Base-by-base conservation (phyloP, 2,888 invertebrate genomes). In the Epistrophella euchroma region DNA sequence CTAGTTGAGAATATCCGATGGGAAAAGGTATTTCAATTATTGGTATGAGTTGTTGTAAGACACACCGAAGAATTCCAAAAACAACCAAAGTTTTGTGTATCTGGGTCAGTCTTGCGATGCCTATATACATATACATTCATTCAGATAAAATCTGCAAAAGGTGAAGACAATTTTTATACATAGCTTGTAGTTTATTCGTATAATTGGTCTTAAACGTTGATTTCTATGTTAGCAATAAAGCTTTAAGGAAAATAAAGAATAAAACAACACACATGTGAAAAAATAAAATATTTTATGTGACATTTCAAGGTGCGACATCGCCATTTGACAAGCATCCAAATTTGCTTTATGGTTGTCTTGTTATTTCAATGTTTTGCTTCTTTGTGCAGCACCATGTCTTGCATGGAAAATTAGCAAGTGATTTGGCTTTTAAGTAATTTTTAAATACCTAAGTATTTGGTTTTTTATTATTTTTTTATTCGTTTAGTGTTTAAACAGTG, bases 21-120 rank as follows among this genome's bases (percentile, higher is more conserved):
- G 64, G 64, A 74, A 79, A 43, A 43, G 79, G 70, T 71, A 84
- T 79, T 79, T 84, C 83, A 79, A 75, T 84, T 79, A 84, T 79
- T 84, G 79, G 79, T 74, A 71, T 79, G 71, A 84, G 74, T 47
- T 79, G 74, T 83, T 79, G 79, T 83, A 32, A 70, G 73, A 83
- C 74, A 78, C 60, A 72, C 32, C 25, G 45, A 4, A 40, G 64
- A 82, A 77, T 78, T 72, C 50, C 52, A 71, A 81, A 76, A 52
- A 10, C 32, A 19, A 32, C 43, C 55, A 60, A 32, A 45, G 64
- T 66, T 70, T 71, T 55, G 56, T 62, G 32, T 45, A 73, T 62
- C 73, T 83, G 62, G 83, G 78, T 78, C 78, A 73, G 40, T 73
- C 6, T 15, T 9, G 2, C 25, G 32, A 55, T 28, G 55, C 9